Evolutionary conservation across 2,797 vertebrate genomes (phyloP).

Genomic region (Eulemur coronatus): DNA sequence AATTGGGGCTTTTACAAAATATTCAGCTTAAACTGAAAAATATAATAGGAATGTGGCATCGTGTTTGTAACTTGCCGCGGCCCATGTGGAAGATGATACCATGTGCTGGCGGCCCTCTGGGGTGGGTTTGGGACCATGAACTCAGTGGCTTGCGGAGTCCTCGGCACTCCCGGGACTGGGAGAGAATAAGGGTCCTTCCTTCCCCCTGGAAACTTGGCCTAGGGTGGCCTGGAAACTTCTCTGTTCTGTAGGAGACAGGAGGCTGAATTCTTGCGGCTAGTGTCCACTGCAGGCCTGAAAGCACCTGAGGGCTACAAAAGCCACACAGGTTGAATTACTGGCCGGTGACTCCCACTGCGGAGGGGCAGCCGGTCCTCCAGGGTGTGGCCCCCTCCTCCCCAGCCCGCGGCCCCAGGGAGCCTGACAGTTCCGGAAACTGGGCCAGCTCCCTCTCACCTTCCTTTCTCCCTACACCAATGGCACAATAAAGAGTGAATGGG

Average conservation of each 20-base stretch:
- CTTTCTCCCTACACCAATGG: neutral
- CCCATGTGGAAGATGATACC: neutral
- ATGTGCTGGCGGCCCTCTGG: neutral
- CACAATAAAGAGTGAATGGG: neutral
- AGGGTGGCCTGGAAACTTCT: neutral
- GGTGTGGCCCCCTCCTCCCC: neutral
- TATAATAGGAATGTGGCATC: neutral
- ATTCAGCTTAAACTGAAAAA: neutral
- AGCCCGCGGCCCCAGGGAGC: neutral
- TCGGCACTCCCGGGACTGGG: neutral
- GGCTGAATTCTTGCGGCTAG: neutral
- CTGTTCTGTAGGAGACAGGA: neutral
- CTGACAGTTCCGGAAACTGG: slow-evolving; percentile 61
- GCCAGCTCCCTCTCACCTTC: slow-evolving; percentile 8
- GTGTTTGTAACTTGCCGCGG: neutral
- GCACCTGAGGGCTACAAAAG: neutral
- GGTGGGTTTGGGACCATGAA: neutral
- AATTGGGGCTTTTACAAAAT: neutral
- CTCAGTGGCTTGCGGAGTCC: neutral
- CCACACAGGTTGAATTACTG: neutral
- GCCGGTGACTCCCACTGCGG: neutral
- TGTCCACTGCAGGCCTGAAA: neutral
- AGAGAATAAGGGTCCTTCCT: neutral
- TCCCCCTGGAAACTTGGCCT: neutral
- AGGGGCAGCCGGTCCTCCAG: neutral